Conservation (phyloP, 1,140 invertebrate genomes). For the Drosophila funebris region DNA sequence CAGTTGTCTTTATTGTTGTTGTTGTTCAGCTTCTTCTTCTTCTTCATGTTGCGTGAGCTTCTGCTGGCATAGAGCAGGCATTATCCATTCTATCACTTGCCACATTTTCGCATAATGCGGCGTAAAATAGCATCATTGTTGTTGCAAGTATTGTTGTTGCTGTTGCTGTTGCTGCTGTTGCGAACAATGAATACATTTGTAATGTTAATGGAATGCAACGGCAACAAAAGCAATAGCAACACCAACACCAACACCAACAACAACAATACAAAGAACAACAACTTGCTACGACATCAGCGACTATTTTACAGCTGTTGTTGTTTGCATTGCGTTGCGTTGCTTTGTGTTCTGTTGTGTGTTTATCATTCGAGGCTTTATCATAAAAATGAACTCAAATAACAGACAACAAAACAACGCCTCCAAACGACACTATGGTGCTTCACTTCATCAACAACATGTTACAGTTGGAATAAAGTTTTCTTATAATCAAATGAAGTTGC, state of each 20-base stretch:
- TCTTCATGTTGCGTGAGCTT: slow-evolving; percentile 19
- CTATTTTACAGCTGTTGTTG: slow-evolving; percentile 62
- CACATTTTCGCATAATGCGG: slow-evolving; percentile 75
- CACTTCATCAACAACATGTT: slow-evolving; percentile 1
- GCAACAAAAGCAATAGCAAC: slow-evolving; percentile 42
- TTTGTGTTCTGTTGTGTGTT: slow-evolving; percentile 5
- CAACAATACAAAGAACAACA: slow-evolving; percentile 17
- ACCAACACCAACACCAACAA: slow-evolving; percentile 47
- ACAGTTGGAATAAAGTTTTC: background rate
- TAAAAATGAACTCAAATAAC: slow-evolving; percentile 30
- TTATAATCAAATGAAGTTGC: too few species aligned
- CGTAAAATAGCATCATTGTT: slow-evolving; percentile 50
- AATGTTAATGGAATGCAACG: slow-evolving; percentile 75
- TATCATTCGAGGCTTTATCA: slow-evolving; percentile 23
- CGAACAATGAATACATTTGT: slow-evolving; percentile 80
- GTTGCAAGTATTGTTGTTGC: slow-evolving; percentile 31
- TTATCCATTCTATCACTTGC: slow-evolving; percentile 78
- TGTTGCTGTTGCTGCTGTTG: slow-evolving; percentile 37
- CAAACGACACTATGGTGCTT: background rate
- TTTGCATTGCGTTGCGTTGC: slow-evolving; percentile 18
- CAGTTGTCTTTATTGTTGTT: slow-evolving; percentile 7
- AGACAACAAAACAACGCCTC: slow-evolving; percentile 5
- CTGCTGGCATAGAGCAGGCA: slow-evolving; percentile 41
- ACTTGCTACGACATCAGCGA: slow-evolving; percentile 40
- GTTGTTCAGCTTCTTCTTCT: slow-evolving; percentile 6